phyloP scores from a whole-genome alignment of 2,113 vertebrate species.

The Sorex araneus region DNA sequence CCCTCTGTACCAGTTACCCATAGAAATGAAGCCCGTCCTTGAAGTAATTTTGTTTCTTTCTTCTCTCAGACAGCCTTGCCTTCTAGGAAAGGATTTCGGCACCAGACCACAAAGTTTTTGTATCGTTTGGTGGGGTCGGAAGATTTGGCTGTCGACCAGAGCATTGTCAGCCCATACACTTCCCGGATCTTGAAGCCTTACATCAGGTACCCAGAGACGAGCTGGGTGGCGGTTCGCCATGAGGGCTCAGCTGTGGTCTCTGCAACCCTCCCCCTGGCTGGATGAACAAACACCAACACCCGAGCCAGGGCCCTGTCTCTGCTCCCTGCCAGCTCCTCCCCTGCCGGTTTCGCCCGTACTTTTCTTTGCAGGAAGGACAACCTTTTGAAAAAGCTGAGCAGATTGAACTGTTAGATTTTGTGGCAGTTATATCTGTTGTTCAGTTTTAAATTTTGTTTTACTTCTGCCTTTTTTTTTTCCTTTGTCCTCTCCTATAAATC shows the following conservation, averaged over 20 bases:
- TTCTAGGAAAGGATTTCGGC: slow-evolving; percentile 89
- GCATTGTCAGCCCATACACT: slow-evolving; percentile 96
- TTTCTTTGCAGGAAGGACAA: slow-evolving; percentile 3
- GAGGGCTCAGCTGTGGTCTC: not conserved
- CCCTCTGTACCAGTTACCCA: not conserved
- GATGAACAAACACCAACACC: not conserved
- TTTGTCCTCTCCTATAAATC: too few species aligned
- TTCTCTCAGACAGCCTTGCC: slow-evolving; percentile 90
- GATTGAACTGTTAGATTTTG: slow-evolving; percentile 31
- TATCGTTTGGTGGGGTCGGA: slow-evolving; percentile 95
- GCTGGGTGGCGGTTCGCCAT: rapidly evolving
- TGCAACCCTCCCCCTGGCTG: not conserved
- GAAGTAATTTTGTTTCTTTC: slow-evolving; percentile 43
- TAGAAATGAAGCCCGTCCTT: slow-evolving; percentile 9
- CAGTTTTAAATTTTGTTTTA: too few species aligned
- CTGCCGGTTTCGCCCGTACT: not conserved
- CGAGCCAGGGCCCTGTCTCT: not conserved
- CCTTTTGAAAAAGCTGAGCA: slow-evolving; percentile 48
- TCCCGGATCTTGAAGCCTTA: slow-evolving; percentile 96
- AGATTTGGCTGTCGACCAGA: slow-evolving; percentile 91
- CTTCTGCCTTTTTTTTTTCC: too few species aligned
- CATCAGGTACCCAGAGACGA: slow-evolving; percentile 92
- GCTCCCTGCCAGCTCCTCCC: not conserved
- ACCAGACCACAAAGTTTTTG: slow-evolving; percentile 92
- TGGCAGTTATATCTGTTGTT: slow-evolving; percentile 16